Conservation (phyloP, 2,797 vertebrate species). For the Neopelma chrysocephalum region DNA sequence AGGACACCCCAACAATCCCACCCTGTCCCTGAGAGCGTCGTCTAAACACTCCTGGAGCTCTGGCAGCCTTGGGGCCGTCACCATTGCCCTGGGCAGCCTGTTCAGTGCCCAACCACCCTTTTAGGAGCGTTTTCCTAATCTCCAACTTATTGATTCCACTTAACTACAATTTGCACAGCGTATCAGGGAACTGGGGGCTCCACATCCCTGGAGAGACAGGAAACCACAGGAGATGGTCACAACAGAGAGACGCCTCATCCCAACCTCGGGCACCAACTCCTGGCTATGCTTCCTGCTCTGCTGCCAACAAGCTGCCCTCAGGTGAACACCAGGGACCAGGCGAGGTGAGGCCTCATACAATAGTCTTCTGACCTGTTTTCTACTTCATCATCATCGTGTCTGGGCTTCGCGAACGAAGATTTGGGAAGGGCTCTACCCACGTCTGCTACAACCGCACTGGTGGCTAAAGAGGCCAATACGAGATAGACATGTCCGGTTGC, state of each 20-base stretch:
- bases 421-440: too few species aligned
- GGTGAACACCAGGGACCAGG: accelerated
- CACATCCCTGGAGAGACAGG: not conserved
- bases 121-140: not conserved
- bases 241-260: too few species aligned
- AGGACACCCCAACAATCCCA: not conserved
- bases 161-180: not conserved
- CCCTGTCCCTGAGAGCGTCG: accelerated
- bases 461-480: too few species aligned
- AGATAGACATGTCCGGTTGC: too few species aligned
- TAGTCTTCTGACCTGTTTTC: not conserved
- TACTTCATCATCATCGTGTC: too few species aligned
- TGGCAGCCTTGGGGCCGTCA: not conserved
- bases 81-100: not conserved
- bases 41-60: not conserved
- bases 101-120: not conserved
- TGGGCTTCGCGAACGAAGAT: too few species aligned
- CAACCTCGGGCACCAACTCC: not conserved
- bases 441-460: too few species aligned
- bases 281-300: accelerated
- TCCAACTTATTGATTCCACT: not conserved
- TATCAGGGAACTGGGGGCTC: not conserved
- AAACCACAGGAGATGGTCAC: not conserved
- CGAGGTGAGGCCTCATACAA: accelerated
- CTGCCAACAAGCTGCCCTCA: accelerated